These are phyloP conservation scores for Oscheius sp. DNA, from an alignment of 2,888 invertebrate species.

Conservation along the genomic window DNA sequence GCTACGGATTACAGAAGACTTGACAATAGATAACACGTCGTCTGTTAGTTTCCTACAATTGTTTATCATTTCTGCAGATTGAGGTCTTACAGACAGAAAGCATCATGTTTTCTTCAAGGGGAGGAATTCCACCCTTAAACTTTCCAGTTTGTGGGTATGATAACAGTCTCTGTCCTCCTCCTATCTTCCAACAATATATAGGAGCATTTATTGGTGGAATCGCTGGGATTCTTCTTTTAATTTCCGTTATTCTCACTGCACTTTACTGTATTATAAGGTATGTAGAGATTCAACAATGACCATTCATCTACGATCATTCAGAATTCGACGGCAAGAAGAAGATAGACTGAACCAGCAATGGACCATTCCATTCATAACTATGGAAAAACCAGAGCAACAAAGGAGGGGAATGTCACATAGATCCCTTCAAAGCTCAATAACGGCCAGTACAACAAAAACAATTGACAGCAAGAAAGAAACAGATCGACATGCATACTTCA, in stretches of 20 bases:
- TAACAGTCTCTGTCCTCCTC: conserved; percentile 40
- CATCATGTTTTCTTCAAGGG: not conserved
- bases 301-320: not conserved
- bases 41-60: not conserved
- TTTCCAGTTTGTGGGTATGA: conserved; percentile 29
- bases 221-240: not conserved
- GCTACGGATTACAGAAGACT: conserved; percentile 37
- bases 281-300: not conserved
- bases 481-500: conserved; percentile 34
- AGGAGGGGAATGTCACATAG: not conserved
- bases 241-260: not conserved
- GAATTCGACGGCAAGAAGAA: conserved; percentile 23
- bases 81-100: conserved; percentile 11
- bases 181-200: conserved; percentile 43
- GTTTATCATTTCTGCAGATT: not conserved
- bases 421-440: conserved; percentile 34
- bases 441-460: conserved; percentile 34
- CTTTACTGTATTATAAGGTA: conserved; percentile 5
- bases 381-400: conserved; percentile 32
- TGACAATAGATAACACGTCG: not conserved
- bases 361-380: conserved; percentile 31
- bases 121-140: conserved; percentile 26
- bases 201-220: conserved; percentile 40
- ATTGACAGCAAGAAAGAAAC: conserved; percentile 43
- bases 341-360: conserved; percentile 30